phyloP scores from a whole-genome alignment of 2,113 vertebrate species.

The Otis tarda region DNA sequence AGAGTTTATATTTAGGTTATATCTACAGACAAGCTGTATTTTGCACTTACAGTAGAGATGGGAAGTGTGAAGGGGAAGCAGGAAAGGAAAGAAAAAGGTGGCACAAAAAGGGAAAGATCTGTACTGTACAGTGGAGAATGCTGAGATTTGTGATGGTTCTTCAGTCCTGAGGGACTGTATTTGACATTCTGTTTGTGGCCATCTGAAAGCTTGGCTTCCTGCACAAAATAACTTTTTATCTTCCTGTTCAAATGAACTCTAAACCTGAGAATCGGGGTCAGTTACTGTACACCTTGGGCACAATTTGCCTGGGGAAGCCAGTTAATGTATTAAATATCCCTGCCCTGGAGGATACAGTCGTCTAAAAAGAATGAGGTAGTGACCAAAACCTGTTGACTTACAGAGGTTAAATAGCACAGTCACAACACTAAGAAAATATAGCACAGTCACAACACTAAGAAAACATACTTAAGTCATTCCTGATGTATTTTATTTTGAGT shows the following conservation, averaged over 20 bases:
- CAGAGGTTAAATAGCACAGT: neutral
- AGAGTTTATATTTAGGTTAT: neutral
- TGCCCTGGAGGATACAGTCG: neutral
- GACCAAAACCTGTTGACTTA: neutral
- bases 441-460: neutral
- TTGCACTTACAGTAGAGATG: neutral
- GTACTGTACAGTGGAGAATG: neutral
- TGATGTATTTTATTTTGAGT: neutral
- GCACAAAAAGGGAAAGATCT: neutral
- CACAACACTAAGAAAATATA: neutral
- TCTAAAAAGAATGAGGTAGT: neutral
- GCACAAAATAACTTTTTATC: neutral
- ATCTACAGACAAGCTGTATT: neutral
- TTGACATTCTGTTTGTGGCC: neutral
- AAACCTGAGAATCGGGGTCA: neutral
- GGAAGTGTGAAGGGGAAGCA: neutral
- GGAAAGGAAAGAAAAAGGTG: neutral
- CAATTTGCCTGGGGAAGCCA: neutral
- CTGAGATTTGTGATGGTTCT: neutral
- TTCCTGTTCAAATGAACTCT: neutral
- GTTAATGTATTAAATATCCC: neutral
- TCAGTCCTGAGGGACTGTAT: neutral
- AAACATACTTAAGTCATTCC: neutral
- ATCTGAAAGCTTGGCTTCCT: neutral
- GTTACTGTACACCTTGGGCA: neutral